Base-by-base conservation (phyloP, 2,797 vertebrate genomes). In the Liparis tanakae region DNA sequence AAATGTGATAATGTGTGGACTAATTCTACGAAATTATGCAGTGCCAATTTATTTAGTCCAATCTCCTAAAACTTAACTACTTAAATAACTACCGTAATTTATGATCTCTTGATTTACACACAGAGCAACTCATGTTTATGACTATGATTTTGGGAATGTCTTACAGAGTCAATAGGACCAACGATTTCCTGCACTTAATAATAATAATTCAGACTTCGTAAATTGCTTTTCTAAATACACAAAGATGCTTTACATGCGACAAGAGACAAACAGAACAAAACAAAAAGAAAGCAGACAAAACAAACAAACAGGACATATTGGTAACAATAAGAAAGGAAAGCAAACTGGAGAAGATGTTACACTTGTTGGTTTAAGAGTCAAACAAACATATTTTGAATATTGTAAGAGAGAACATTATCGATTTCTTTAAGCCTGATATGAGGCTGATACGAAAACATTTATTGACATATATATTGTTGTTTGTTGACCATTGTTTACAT, bases 41-140 rank as follows among this genome's bases (percentile, higher is more conserved):
- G 30, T 4, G n/a, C 4, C 6, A 72, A 72, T 65, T 69, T 72
- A 84, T 78, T 72, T 56, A 37, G 65, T 62, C 51, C n/a, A 67
- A 55, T 74, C 55, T 36, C 25, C 33, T 12, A 34, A 48, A 14
- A 46, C 50, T 66, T 5, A 60, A 34, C n/a, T 34, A 43, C 71
- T 65, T 56, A 12, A 75, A 60, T 46, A 30, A 59, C 10, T 43
- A 3, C 13, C 7, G 30, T 6, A 0, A n/a, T 64, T 60, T 70
- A 12, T 48, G 5, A 70, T 17, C 7, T 68, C 34, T 51, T 72
- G 53, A 68, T 72, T 72, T 43, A 56, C 10, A 36, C n/a, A 65
- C 18, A 36, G 67, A 66, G 48, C 33, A 66, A 62, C 51, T 56
- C 14, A 7, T 4, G 54, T 60, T 62, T 25, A 67, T 62, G 51